A percentile compares a stretch with the other conserved stretches of the same genome.
Conservation (phyloP, 2,888 invertebrate genomes). For the Ommatoiulus sabulosus region DNA sequence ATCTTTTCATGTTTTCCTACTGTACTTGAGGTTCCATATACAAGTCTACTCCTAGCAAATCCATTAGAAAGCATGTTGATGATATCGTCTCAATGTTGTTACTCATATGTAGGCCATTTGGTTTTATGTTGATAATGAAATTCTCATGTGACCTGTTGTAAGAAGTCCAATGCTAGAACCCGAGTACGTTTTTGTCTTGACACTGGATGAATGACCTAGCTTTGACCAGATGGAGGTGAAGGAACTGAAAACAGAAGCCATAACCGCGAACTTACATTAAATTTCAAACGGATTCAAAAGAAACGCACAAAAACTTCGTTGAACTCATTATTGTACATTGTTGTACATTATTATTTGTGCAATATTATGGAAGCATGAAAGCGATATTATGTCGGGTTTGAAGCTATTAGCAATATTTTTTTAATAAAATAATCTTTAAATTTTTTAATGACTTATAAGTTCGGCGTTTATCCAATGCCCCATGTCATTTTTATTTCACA, state of each 20-base stretch:
- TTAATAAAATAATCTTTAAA: too few relatives aligned
- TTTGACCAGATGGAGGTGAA: neutral
- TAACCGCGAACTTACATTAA: neutral
- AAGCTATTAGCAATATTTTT: too few relatives aligned
- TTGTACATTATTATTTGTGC: too few relatives aligned
- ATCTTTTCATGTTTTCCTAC: neutral
- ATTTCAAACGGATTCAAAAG: neutral
- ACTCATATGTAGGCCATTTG: neutral
- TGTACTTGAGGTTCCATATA: neutral
- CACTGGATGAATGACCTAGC: neutral
- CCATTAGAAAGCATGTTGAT: neutral
- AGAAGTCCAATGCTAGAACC: neutral
- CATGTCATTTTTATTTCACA: too few relatives aligned
- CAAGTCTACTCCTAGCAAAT: neutral
- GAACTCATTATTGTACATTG: too few relatives aligned
- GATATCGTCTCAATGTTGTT: neutral
- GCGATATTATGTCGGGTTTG: too few relatives aligned
- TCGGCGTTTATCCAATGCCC: too few relatives aligned
- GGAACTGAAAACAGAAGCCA: neutral
- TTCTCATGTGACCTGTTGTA: neutral
- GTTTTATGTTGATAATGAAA: neutral
- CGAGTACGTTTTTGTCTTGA: neutral
- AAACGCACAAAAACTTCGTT: too few relatives aligned
- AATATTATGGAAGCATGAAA: too few relatives aligned
- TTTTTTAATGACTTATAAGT: too few relatives aligned